Evolutionary conservation across 2,888 invertebrate species (phyloP), one percentile per base, ranked within the genome.

Genomic region (Xestia sexstrigata): DNA sequence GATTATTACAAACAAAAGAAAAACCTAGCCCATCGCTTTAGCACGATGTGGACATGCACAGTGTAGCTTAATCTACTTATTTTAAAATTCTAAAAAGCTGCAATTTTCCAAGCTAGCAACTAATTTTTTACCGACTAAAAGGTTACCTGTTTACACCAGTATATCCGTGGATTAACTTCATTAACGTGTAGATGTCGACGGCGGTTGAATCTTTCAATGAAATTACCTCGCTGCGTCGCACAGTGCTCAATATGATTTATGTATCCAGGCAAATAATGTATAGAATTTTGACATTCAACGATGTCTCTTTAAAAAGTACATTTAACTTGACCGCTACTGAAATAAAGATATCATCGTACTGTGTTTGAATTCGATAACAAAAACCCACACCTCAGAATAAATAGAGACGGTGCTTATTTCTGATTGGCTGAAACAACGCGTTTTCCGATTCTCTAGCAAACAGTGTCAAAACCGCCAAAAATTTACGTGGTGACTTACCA

Each of bases 131-230:
- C 35, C 35, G 30, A 62, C 65, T 68, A 63, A 79, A 83, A 83
- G 69, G 63, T 49, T 26, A 55, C 60, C 52, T 73, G 74, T 83
- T 78, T 78, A 75, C 49, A 58, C 13, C 39, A 17, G 60, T 67
- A 45, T 73, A 63, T 65, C 63, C 73, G 47, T 62, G 67, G 63
- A n/a, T 35, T 83, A 86, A 84, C 49, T 55, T 75, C 47, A 73
- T 78, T 84, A 86, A 65, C 63, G 58, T 68, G 35, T 70, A 69
- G 55, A 72, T 26, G 75, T 75, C 26, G 66, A n/a, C 26, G 60
- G 60, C 62, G 83, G 83, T 86, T 72, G 79, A 83, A 86, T 84
- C 72, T 78, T 73, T 79, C 72, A 78, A 83, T 84, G 69, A 75
- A 86, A 86, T 84, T 83, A 84, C 20, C 39, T 68, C 70, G 60